Evolutionary conservation across 2,888 invertebrate genomes (phyloP), one percentile per base, ranked within the genome.

Genomic region (Lasioglossum marginatum): DNA sequence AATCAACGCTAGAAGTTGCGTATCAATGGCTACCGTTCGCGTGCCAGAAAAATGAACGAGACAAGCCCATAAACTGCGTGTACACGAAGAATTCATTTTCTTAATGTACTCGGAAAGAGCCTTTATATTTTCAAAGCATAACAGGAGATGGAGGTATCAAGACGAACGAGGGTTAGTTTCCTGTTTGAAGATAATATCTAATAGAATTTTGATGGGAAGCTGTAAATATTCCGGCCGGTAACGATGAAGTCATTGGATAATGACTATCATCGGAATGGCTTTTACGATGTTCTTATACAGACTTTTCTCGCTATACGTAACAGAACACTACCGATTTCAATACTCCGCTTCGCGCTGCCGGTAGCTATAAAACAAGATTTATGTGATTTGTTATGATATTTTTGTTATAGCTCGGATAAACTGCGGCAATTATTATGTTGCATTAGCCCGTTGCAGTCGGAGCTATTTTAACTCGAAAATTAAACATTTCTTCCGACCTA

Each of bases 141-240:
- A 34, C 34, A 19, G 16, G 31, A 57, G 23, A 72, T 31, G 66
- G 16, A 16, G 43, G 70, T 52, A 71, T 70, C 71, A 31, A 60
- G 60, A 79, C 75, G n/a, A 76, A 57, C 19, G 37, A 74, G 37
- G 74, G 73, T 60, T 19, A 27, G n/a, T 84, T 83, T 60, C 37
- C 43, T 68, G 45, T 79, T 82, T 74, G 71, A 85, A 43, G 37
- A 48, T 68, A 70, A 40, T 77, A 52, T 76, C 72, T 83, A 90
- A 89, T 89, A 85, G 89, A 89, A 89, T 89, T 89, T 90, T 87
- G 78, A 88, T 88, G 85, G 73, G 79, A 23, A 78, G 85, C 70
- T 81, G 76, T 88, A 87, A 88, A 85, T 88, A 89, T 80, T 66
- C 68, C 37, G 31, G 79, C 45, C 60, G 34, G 76, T 45, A 81